Evolutionary conservation across 30 jellyfish, hydroid and myxozoan species (phyloP), one percentile per base, ranked within the genome.

Genomic region (Morbakka virulenta): DNA sequence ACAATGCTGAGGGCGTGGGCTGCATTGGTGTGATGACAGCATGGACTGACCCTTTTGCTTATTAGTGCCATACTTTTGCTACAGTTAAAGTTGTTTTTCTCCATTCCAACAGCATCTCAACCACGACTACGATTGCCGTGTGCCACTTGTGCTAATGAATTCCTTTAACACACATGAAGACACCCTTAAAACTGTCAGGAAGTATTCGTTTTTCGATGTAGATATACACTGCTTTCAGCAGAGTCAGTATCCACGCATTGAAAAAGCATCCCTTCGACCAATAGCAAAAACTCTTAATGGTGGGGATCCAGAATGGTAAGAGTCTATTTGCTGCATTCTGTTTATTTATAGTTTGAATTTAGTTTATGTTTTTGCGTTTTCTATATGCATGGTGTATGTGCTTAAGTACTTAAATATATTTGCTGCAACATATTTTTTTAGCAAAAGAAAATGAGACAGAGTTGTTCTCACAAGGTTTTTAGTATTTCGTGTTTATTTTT

Each of bases 131-230:
- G 96, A 86, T 13, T 80, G 90, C 26, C 88, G 76, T 32, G 77
- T 93, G 47, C 99, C 99, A 11, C 63, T 93, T 64, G 94, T 93
- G 0, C 80, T 93, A 47, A 93, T 93, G 99, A 93, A 93, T 64
- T 93, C 99, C 9, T 93, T 84, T 69, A 85, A 86, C 83, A 93
- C 99, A 1, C 89, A 87, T 51, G 85, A 76, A 36, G 95, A 86
- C 50, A 93, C 99, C 3, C 67, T 69, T 26, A 86, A 86, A 27
- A 63, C 89, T 2, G 62, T 93, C 28, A 89, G 92, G 14, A 93
- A 85, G 62, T 93, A 93, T 62, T 71, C 53, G 0, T 53, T 87
- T 20, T 95, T 87, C 76, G 67, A 69, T 34, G 69, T 85, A 67
- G 52, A 65, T 6, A 76, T 93, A 0, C 78, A 31, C 82, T 63